Base-by-base conservation (phyloP, 1,140 invertebrate genomes). In the Odontomachus brunneus region DNA sequence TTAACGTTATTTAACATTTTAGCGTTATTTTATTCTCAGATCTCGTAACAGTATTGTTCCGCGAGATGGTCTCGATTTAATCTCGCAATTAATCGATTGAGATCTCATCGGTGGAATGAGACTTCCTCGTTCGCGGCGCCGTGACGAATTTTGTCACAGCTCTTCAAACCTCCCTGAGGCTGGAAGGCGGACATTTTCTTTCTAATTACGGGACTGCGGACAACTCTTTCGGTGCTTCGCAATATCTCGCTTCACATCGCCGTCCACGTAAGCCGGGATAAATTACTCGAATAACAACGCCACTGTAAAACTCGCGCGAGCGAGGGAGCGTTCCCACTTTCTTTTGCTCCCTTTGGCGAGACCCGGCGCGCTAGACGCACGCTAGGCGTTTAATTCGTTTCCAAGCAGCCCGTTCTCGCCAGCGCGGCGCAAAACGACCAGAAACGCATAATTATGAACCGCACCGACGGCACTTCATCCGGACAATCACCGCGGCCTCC, bases 371-470 rank as follows among this genome's bases (percentile, higher is more conserved):
- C n/a, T n/a, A n/a, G n/a, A n/a, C n/a, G 17, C 22, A 44, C 14
- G 26, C 73, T 55, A 76, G 62, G 44, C 49, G 53, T 80, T 87
- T 87, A 84, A 86, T 86, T 87, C 85, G 84, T 74, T 63, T 86
- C 29, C 85, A 73, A 83, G 85, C 84, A 71, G 55, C 48, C 57
- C 59, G 24, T 62, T 86, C 75, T 78, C 81, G 71, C 53, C 33
- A 49, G 53, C 63, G 59, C 81, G 53, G 15, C 14, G n/a, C 65
- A 80, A 80, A 80, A 59, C 76, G 49, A 57, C 57, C 33, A 75
- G 51, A 73, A 48, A 53, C 38, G 67, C 69, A 66, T 87, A 87
- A 87, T 87, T 84, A 76, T 74, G 59, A 53, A 53, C 49, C 33
- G 29, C 67, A 63, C 66, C 33, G 72, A 57, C 48, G 80, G 60